Percentiles rank a stretch among this genome's conserved stretches.
phyloP scores from a whole-genome alignment of 1,140 invertebrate species.

The Achroia grisella region DNA sequence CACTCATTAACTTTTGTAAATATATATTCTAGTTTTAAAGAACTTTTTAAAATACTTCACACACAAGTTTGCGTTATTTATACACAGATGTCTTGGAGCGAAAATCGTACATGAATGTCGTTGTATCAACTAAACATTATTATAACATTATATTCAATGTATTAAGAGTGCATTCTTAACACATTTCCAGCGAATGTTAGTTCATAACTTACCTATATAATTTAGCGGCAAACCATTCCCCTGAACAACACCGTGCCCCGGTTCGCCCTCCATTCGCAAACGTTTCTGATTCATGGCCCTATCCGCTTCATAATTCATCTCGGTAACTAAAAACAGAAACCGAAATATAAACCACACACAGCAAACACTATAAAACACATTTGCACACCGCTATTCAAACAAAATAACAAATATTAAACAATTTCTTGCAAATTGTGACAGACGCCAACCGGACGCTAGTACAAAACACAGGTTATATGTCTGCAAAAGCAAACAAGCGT shows the following conservation, averaged over 20 bases:
- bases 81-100: too few species aligned
- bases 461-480: slow-evolving; percentile 72
- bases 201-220: slow-evolving; percentile 60
- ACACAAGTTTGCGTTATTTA: too few species aligned
- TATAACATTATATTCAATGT: too few species aligned
- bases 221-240: slow-evolving; percentile 70
- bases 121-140: too few species aligned
- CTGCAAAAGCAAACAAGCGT: slow-evolving; percentile 68
- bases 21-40: too few species aligned
- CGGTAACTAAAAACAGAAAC: slow-evolving; percentile 62
- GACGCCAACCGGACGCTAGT: slow-evolving; percentile 72
- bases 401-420: slow-evolving; percentile 38
- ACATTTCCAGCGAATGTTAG: too few species aligned
- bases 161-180: too few species aligned
- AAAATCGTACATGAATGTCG: too few species aligned
- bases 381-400: slow-evolving; percentile 26
- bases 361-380: slow-evolving; percentile 25
- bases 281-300: slow-evolving; percentile 72
- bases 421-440: slow-evolving; percentile 59
- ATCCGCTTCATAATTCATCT: slow-evolving; percentile 74
- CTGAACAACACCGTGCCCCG: slow-evolving; percentile 68
- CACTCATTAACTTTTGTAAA: too few species aligned
- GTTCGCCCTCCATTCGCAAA: slow-evolving; percentile 70
- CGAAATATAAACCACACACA: slow-evolving; percentile 27
- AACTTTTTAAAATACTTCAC: too few species aligned